Conservation (phyloP, 2,113 vertebrate species). For the Orthonyx spaldingii region DNA sequence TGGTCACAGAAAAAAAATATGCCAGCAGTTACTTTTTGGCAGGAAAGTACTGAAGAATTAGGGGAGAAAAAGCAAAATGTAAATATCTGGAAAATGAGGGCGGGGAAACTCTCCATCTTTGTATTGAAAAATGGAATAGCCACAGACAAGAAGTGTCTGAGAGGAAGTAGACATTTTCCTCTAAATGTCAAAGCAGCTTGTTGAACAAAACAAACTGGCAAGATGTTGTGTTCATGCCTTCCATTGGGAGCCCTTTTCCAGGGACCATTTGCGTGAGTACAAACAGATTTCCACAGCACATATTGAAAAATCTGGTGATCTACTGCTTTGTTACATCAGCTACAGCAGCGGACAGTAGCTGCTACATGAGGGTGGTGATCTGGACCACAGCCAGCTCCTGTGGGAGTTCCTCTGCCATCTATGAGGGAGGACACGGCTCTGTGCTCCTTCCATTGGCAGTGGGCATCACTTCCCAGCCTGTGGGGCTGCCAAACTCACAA, state of each 20-base stretch:
- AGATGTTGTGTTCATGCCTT: neutral
- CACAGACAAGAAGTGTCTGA: neutral
- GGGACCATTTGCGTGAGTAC: neutral
- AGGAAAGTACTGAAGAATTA: neutral
- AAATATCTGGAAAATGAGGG: neutral
- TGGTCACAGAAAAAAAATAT: neutral
- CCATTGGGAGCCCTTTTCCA: neutral
- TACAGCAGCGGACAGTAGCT: neutral
- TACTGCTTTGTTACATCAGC: fast-evolving
- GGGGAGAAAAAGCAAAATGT: neutral
- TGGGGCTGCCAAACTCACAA: neutral
- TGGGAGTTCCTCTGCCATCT: neutral
- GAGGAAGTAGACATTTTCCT: neutral
- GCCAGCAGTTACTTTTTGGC: conserved; percentile 2
- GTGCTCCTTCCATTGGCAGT: fast-evolving
- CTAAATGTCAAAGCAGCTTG: neutral
- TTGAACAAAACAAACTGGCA: neutral
- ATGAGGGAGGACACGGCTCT: fast-evolving
- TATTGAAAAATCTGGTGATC: neutral
- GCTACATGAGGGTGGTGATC: neutral
- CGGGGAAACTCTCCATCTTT: neutral
- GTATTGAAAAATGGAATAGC: neutral
- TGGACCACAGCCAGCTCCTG: neutral
- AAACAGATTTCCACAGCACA: neutral
- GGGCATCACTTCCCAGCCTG: neutral